A percentile compares a stretch with the other conserved stretches of the same genome.
These are phyloP conservation scores for Neolamprologus devosi DNA, from an alignment of 2,113 vertebrate genomes.

Conservation along the genomic window DNA sequence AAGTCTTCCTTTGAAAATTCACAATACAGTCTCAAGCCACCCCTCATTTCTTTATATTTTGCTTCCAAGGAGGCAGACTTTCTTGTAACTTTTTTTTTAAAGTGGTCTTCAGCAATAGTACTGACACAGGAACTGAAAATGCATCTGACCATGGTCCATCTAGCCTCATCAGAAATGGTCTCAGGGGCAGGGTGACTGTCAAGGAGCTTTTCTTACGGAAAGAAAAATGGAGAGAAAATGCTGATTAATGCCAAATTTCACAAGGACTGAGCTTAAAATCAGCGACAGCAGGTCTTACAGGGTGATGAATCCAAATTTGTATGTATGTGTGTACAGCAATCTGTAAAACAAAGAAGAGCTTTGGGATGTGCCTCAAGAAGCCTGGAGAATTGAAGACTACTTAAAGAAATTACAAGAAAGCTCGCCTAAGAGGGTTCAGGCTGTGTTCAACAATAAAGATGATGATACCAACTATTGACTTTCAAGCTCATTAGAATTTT, in stretches of 20 bases:
- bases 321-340: background rate
- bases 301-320: background rate
- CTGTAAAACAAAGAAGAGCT: background rate
- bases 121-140: background rate
- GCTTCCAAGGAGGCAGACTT: background rate
- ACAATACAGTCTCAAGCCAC: background rate
- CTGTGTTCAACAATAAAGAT: background rate
- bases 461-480: background rate
- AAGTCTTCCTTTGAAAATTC: background rate
- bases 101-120: background rate
- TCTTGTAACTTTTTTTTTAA: background rate
- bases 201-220: background rate
- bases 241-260: background rate
- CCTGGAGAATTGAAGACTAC: background rate
- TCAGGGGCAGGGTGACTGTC: background rate
- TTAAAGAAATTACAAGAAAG: background rate
- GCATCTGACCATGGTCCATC: background rate
- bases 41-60: background rate
- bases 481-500: background rate
- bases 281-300: background rate
- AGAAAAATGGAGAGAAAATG: background rate
- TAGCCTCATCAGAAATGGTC: background rate
- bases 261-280: background rate
- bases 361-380: background rate
- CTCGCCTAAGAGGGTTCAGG: background rate